phyloP scores from a whole-genome alignment of 2,888 invertebrate species.

The Trypoxylon attenuatum region DNA sequence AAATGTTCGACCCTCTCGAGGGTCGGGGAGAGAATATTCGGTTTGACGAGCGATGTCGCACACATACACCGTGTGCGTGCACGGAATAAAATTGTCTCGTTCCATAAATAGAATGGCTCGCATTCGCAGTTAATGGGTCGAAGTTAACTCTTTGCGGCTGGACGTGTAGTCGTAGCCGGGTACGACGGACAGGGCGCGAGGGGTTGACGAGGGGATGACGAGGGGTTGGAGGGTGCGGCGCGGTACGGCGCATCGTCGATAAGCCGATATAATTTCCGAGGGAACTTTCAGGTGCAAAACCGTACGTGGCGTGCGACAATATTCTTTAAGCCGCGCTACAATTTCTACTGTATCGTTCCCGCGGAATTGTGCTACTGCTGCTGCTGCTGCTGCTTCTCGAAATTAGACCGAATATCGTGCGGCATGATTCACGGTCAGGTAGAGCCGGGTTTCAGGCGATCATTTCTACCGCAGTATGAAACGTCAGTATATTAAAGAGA shows the following conservation, averaged over 20 bases:
- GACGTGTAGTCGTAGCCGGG: slow-evolving; percentile 9
- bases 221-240: neutral
- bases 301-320: too few relatives aligned
- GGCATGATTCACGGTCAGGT: too few relatives aligned
- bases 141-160: slow-evolving; percentile 21
- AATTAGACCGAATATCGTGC: too few relatives aligned
- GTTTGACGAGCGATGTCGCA: too few relatives aligned
- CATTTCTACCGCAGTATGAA: too few relatives aligned
- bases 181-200: neutral
- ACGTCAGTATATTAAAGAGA: too few relatives aligned
- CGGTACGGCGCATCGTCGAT: neutral
- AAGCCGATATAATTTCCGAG: slow-evolving; percentile 7
- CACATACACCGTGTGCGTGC: too few relatives aligned
- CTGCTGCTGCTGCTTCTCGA: too few relatives aligned
- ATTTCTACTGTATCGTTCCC: too few relatives aligned
- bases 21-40: neutral
- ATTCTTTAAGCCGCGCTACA: too few relatives aligned
- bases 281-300: slow-evolving; percentile 24
- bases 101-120: slow-evolving; percentile 25
- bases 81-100: slow-evolving; percentile 3
- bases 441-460: too few relatives aligned
- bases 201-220: neutral
- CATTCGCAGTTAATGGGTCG: slow-evolving; percentile 21
- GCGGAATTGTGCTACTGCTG: too few relatives aligned
- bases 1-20: neutral